Percentiles rank a stretch among this genome's conserved stretches.
Evolutionary conservation across 2,888 invertebrate species (phyloP).

Genomic region (Itoplectis maculator): DNA sequence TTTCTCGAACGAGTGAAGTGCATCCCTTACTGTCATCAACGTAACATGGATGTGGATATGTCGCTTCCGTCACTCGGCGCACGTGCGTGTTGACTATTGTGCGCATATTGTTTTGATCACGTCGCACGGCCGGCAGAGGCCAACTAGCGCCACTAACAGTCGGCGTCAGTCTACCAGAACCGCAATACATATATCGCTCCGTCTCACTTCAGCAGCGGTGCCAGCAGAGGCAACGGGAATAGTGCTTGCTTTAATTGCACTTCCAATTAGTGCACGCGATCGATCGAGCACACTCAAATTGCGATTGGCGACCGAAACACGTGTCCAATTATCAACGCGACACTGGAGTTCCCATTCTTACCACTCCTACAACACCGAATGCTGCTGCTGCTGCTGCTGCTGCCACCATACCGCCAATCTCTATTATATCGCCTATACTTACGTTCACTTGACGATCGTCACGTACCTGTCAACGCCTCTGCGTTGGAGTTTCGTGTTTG

Average conservation of each 20-base stretch:
- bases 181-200: conserved; percentile 30
- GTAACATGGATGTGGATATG: conserved; percentile 1
- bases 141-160: conserved; percentile 40
- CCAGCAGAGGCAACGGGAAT: conserved; percentile 63
- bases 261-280: conserved; percentile 83
- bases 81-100: conserved; percentile 9
- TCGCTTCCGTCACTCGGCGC: conserved; percentile 14
- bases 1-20: conserved; percentile 11
- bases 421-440: conserved; percentile 52
- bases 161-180: conserved; percentile 23
- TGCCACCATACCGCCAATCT: conserved; percentile 52
- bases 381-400: too few species aligned
- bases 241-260: conserved; percentile 81
- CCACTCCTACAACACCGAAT: conserved; percentile 55
- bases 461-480: conserved; percentile 20
- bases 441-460: conserved; percentile 56
- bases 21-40: not conserved
- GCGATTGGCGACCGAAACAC: conserved; percentile 76
- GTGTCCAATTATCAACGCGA: conserved; percentile 82
- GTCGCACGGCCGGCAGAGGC: conserved; percentile 56
- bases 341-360: conserved; percentile 64
- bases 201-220: conserved; percentile 52
- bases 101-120: conserved; percentile 76
- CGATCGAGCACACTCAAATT: conserved; percentile 80
- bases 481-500: not conserved